Percentiles rank a stretch among this genome's conserved stretches.
phyloP scores from a whole-genome alignment of 2,888 invertebrate genomes.

The Drosophila formosana region DNA sequence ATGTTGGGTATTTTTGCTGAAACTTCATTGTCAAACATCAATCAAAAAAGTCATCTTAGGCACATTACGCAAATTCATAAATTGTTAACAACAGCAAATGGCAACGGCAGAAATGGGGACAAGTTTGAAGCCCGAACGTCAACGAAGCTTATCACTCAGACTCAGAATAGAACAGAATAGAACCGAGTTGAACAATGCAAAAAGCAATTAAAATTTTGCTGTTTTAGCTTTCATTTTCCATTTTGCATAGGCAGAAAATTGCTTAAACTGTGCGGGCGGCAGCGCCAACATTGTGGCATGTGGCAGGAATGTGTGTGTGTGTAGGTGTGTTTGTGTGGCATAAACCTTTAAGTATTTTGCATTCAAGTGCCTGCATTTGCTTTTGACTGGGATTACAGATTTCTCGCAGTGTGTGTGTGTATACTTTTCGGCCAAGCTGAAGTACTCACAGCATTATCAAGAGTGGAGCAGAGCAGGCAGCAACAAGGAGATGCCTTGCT shows the following conservation, averaged over 20 bases:
- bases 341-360: conserved; percentile 59
- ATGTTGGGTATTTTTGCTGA: neutral
- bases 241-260: conserved; percentile 41
- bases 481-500: conserved; percentile 40
- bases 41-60: conserved; percentile 5
- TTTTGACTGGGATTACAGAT: conserved; percentile 41
- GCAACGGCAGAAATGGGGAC: conserved; percentile 18
- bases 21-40: conserved; percentile 18
- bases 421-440: conserved; percentile 48
- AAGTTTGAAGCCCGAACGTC: conserved; percentile 26
- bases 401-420: conserved; percentile 7
- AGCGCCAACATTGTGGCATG: conserved; percentile 4
- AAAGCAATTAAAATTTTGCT: conserved; percentile 69
- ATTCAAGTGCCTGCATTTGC: conserved; percentile 62
- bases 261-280: conserved; percentile 29
- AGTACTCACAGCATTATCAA: conserved; percentile 17
- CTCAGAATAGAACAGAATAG: conserved; percentile 4
- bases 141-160: conserved; percentile 31
- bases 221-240: conserved; percentile 30
- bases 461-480: conserved; percentile 16
- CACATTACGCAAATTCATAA: conserved; percentile 30
- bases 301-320: neutral
- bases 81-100: conserved; percentile 9
- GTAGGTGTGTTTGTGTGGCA: conserved; percentile 7
- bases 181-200: conserved; percentile 56